Evolutionary conservation across 2,113 vertebrate genomes (phyloP).

Genomic region (Laticauda laticaudata): DNA sequence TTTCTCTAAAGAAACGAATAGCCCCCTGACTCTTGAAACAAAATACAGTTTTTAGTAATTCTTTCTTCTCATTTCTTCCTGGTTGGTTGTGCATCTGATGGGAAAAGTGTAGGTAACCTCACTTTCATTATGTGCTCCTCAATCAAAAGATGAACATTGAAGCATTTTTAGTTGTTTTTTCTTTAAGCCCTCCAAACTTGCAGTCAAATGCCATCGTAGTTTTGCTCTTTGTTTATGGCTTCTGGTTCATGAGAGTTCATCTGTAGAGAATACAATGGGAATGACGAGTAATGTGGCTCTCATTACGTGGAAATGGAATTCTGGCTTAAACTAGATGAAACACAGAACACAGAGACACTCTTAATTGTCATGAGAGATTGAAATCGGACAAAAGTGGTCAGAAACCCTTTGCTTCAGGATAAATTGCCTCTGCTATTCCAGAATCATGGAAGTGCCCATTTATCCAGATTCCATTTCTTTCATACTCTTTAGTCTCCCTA

Average conservation of each 20-base stretch:
- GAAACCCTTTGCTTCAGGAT: neutral
- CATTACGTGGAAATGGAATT: neutral
- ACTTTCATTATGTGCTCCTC: neutral
- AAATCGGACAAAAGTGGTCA: neutral
- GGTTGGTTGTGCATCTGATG: neutral
- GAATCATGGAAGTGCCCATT: neutral
- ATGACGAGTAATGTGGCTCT: neutral
- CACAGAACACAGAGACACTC: neutral
- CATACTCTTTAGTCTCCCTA: neutral
- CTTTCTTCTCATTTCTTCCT: neutral
- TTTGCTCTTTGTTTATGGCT: neutral
- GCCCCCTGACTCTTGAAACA: neutral
- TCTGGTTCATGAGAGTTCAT: neutral
- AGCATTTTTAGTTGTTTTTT: neutral
- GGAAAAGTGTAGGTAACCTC: neutral
- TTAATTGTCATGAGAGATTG: neutral
- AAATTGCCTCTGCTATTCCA: neutral
- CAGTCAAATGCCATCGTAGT: neutral
- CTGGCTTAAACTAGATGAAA: neutral
- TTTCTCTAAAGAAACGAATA: constrained; percentile 5
- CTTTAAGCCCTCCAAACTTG: neutral
- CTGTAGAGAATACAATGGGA: neutral
- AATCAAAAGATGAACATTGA: neutral
- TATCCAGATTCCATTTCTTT: neutral
- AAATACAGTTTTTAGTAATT: accelerated